Base-by-base conservation (phyloP, 1,140 invertebrate species). In the Drosophila tsacasi region DNA sequence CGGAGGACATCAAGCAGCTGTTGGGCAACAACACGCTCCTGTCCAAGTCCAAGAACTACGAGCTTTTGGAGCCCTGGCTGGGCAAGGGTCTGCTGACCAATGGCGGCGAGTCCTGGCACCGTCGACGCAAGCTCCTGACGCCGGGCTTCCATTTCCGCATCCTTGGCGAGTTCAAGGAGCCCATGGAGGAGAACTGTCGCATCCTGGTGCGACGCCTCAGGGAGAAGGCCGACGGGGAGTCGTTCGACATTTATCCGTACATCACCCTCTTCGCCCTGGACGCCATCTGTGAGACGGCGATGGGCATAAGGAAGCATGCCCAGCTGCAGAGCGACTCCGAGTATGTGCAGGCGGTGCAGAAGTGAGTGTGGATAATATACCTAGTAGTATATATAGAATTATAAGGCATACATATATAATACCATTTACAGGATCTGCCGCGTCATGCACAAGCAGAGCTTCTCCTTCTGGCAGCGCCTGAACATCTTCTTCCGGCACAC, bases 131-230 rank as follows among this genome's bases (percentile, higher is more conserved):
- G 93, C 94, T 98, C 40, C 91, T 99, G 2, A 98, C 98, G 0
- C 97, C 97, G 2, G 95, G 97, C 1, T 99, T 99, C 93, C 97
- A 99, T 93, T 98, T 98, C 91, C 96, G 96, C 79, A 97, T 98
- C 63, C 93, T 98, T 0, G 94, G 96, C 74, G 95, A 97, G 81
- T 98, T 97, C 92, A 83, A 97, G 25, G 93, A 94, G 5, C 94
- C 96, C 6, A 96, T 95, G 83, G 92, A 94, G 81, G 93, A 94
- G 67, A 94, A 94, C 69, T 93, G 93, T 32, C 75, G 91, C 23
- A 91, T 91, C 1, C 78, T 94, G 17, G 84, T 94, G 2, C 64
- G 82, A 1, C 79, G 84, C 0, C 67, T 93, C 15, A 67, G 80
- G 12, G 74, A 92, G 4, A 77, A 83, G 15, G 85, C 79, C 15